Evolutionary conservation across 2,888 invertebrate species (phyloP).

Genomic region (Microctonus hyperodae): DNA sequence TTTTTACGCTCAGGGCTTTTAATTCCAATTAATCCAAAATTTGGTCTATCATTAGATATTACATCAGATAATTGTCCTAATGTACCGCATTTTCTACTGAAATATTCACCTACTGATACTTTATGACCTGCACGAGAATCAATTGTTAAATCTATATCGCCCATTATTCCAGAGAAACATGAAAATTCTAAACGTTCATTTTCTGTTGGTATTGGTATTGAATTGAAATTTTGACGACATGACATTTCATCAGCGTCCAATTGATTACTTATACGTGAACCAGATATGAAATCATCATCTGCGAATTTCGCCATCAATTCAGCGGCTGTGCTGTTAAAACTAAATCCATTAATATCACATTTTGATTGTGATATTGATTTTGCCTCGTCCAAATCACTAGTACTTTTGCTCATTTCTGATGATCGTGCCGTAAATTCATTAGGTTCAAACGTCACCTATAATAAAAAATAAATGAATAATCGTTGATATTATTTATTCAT

Average conservation of each 20-base stretch:
- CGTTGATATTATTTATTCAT: not conserved
- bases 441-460: constrained; percentile 54
- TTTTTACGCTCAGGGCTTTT: constrained; percentile 49
- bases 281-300: constrained; percentile 55
- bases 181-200: constrained; percentile 53
- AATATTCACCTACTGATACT: constrained; percentile 64
- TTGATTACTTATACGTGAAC: constrained; percentile 60
- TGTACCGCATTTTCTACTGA: constrained; percentile 61
- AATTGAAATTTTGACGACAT: constrained; percentile 56
- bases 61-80: constrained; percentile 51
- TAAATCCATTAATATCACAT: constrained; percentile 44
- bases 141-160: constrained; percentile 53
- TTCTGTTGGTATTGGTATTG: constrained; percentile 42
- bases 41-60: constrained; percentile 44
- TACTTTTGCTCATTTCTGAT: constrained; percentile 47
- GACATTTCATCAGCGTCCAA: constrained; percentile 62
- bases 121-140: constrained; percentile 53
- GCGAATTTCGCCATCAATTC: constrained; percentile 54
- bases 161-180: constrained; percentile 59
- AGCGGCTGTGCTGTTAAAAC: constrained; percentile 49
- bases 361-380: constrained; percentile 34
- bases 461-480: constrained; percentile 1
- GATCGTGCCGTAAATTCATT: constrained; percentile 57
- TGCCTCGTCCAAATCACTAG: not conserved
- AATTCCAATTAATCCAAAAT: constrained; percentile 46